Evolutionary conservation across 2,797 vertebrate genomes (phyloP).

Genomic region (Chelon auratus): DNA sequence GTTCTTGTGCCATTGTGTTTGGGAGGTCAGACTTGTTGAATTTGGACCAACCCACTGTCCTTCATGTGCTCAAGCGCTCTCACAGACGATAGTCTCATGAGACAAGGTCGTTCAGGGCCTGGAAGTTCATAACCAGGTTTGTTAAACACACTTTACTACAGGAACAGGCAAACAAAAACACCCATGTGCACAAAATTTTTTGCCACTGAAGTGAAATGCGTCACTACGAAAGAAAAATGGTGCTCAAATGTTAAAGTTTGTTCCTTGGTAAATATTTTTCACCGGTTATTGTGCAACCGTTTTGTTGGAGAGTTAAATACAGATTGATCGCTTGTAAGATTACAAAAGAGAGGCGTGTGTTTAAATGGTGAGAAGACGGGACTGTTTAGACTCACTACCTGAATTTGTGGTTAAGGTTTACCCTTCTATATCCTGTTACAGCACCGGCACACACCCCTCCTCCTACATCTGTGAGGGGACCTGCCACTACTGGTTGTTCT

Average conservation of each 20-base stretch:
- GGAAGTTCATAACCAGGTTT: constrained; percentile 28
- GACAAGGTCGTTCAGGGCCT: constrained; percentile 41
- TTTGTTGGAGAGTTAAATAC: constrained; percentile 57
- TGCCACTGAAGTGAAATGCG: constrained; percentile 29
- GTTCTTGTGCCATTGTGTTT: constrained; percentile 72
- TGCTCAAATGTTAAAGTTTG: constrained; percentile 52
- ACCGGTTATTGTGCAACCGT: constrained; percentile 72
- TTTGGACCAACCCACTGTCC: constrained; percentile 68
- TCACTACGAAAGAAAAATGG: constrained; percentile 30
- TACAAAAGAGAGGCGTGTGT: constrained; percentile 50
- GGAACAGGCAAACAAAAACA: constrained; percentile 54
- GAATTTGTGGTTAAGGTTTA: constrained; percentile 72
- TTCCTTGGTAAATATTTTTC: constrained; percentile 74
- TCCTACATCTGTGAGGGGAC: constrained; percentile 34
- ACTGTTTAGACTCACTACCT: constrained; percentile 76
- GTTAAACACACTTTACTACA: constrained; percentile 45
- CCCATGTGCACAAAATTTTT: constrained; percentile 16
- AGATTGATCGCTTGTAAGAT: constrained; percentile 62
- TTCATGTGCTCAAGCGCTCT: constrained; percentile 44
- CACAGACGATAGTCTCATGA: constrained; percentile 42
- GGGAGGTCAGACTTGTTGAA: constrained; percentile 77
- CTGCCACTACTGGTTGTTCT: constrained; percentile 18
- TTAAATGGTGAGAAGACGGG: constrained; percentile 69
- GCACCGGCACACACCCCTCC: constrained; percentile 39
- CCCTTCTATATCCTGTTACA: constrained; percentile 68